Conservation (phyloP, 2,888 invertebrate genomes). For the Petrolisthes cinctipes region DNA sequence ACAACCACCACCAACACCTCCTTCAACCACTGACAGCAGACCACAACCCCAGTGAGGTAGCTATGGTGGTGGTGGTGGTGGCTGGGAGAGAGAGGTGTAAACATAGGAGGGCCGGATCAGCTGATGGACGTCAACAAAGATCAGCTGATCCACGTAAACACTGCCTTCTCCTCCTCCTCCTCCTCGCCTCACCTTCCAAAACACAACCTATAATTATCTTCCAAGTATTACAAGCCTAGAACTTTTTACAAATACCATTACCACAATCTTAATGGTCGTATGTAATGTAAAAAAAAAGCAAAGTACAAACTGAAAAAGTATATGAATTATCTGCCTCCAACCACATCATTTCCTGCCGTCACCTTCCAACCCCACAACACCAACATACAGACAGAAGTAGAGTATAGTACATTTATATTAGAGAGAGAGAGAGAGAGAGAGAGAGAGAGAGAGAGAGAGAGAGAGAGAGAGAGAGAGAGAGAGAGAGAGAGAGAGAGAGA, state of each 20-base stretch:
- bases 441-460: conserved; percentile 4
- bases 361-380: not conserved
- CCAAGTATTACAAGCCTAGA: too few species aligned
- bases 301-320: not conserved
- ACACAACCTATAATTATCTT: not conserved
- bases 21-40: too few species aligned
- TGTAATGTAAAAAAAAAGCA: not conserved
- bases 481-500: conserved; percentile 17
- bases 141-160: not conserved
- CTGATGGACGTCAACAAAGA: not conserved
- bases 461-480: not conserved
- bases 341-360: not conserved
- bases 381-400: too few species aligned
- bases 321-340: too few species aligned
- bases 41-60: too few species aligned
- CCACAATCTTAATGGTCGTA: not conserved
- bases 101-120: not conserved
- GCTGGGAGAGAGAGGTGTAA: not conserved
- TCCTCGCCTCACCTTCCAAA: too few species aligned
- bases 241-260: not conserved
- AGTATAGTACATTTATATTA: too few species aligned
- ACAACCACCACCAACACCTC: too few species aligned
- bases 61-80: too few species aligned
- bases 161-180: too few species aligned
- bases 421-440: conserved; percentile 15